Conservation (phyloP, 2,797 vertebrate species). For the Hydrocynus forskahlii region DNA sequence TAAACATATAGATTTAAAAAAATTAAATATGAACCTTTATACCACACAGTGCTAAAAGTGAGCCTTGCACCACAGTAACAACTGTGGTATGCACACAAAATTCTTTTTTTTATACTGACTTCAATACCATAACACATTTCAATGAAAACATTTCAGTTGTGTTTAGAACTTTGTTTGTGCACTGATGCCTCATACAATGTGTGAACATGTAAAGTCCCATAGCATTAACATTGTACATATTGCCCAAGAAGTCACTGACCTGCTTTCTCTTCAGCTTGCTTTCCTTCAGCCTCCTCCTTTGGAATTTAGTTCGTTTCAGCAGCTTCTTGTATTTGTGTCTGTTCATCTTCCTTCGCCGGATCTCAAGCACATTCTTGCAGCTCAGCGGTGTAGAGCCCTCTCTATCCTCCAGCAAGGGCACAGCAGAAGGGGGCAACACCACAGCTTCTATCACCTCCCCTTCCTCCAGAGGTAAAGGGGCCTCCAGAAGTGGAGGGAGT, state of each 20-base stretch:
- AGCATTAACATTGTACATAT: background rate
- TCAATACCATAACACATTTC: too few species aligned
- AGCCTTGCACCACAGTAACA: too few species aligned
- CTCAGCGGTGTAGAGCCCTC: conserved; percentile 62
- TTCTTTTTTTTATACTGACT: too few species aligned
- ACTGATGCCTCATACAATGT: too few species aligned
- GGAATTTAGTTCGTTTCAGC: conserved; percentile 85
- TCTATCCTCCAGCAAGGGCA: conserved; percentile 66
- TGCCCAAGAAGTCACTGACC: conserved; percentile 70
- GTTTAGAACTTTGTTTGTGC: too few species aligned
- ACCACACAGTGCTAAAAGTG: too few species aligned
- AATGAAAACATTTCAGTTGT: too few species aligned
- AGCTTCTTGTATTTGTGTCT: conserved; percentile 92
- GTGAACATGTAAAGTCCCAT: background rate
- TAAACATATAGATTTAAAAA: too few species aligned
- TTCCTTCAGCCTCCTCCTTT: conserved; percentile 78
- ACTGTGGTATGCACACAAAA: too few species aligned
- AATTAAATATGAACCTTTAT: too few species aligned
- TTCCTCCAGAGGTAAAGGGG: conserved; percentile 46
- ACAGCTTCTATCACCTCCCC: conserved; percentile 64
- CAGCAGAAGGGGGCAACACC: conserved; percentile 67
- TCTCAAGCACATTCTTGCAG: conserved; percentile 91
- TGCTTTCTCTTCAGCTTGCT: conserved; percentile 84
- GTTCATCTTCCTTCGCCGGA: conserved; percentile 93
- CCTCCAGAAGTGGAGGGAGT: conserved; percentile 74